A percentile compares a stretch with the other conserved stretches of the same genome.
Conservation (phyloP, 2,113 vertebrate species). For the Pollimyrus isidori region DNA sequence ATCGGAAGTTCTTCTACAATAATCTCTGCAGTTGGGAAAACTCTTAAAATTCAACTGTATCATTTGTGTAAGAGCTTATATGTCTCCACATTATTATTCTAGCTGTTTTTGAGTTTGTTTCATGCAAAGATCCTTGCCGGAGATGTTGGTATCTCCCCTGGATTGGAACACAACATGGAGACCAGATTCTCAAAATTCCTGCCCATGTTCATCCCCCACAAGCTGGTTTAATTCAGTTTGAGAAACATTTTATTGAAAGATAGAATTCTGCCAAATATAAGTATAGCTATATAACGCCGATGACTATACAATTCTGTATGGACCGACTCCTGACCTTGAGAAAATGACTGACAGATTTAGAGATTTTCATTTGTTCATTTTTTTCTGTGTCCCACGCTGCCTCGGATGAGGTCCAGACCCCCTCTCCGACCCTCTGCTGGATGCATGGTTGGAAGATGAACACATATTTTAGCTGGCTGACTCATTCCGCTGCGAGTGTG, state of each 20-base stretch:
- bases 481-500: neutral
- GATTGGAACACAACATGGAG: neutral
- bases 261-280: neutral
- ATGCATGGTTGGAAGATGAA: neutral
- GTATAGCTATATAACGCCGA: neutral
- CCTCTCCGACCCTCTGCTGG: neutral
- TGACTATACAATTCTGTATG: neutral
- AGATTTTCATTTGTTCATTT: neutral
- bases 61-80: neutral
- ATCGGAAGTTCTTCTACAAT: neutral
- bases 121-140: neutral
- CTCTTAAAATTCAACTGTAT: neutral
- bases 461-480: neutral
- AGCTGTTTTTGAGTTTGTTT: neutral
- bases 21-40: neutral
- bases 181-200: neutral
- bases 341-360: neutral
- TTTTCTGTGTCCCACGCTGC: neutral
- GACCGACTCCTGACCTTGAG: neutral
- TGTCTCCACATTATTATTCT: neutral
- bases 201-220: neutral
- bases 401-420: neutral
- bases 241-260: neutral
- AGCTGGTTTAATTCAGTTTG: neutral
- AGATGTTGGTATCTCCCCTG: neutral